These are phyloP conservation scores for Botrylloides violaceus DNA, from an alignment of 23 tunicate species.

Conservation along the genomic window DNA sequence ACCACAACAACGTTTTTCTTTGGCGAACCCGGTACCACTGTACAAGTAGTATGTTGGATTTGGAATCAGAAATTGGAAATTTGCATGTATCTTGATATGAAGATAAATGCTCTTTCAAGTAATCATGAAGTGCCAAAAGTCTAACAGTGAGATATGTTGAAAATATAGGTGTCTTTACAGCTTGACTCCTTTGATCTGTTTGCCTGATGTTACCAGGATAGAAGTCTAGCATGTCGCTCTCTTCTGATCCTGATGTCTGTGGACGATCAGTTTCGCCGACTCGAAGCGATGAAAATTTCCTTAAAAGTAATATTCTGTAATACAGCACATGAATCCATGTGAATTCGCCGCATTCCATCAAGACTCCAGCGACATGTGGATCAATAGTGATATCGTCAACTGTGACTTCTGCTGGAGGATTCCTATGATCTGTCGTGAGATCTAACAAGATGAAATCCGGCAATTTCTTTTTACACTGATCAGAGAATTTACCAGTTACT, in stretches of 20 bases:
- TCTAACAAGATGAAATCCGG: slow-evolving; percentile 67
- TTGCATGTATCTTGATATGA: slow-evolving; percentile 34
- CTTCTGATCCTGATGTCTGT: slow-evolving; percentile 14
- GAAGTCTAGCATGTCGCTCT: slow-evolving; percentile 2
- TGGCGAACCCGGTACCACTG: slow-evolving; percentile 59
- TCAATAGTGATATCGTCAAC: slow-evolving; percentile 40
- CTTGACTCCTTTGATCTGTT: slow-evolving; percentile 19
- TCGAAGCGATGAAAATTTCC: slow-evolving; percentile 27
- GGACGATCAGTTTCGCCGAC: slow-evolving; percentile 8
- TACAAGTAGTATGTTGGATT: slow-evolving; percentile 19
- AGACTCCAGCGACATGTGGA: slow-evolving; percentile 29
- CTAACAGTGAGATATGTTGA: slow-evolving; percentile 48
- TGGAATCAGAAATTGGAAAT: slow-evolving; percentile 23
- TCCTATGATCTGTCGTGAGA: slow-evolving; percentile 42
- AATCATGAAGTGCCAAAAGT: slow-evolving; percentile 46
- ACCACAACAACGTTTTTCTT: slow-evolving; percentile 15
- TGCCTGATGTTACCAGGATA: slow-evolving; percentile 15
- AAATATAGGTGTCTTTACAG: slow-evolving; percentile 21
- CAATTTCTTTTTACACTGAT: slow-evolving; percentile 40
- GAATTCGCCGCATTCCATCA: slow-evolving; percentile 13
- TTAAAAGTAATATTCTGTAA: slow-evolving; percentile 48
- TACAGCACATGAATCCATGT: slow-evolving; percentile 70
- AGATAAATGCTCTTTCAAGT: slow-evolving; percentile 34
- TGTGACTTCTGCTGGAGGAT: slow-evolving; percentile 15
- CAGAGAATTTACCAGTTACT: slow-evolving; percentile 24